A percentile compares a stretch with the other conserved stretches of the same genome.
These are phyloP conservation scores for Sphaeridia pumilis DNA, from an alignment of 2,888 invertebrate genomes.

Conservation along the genomic window DNA sequence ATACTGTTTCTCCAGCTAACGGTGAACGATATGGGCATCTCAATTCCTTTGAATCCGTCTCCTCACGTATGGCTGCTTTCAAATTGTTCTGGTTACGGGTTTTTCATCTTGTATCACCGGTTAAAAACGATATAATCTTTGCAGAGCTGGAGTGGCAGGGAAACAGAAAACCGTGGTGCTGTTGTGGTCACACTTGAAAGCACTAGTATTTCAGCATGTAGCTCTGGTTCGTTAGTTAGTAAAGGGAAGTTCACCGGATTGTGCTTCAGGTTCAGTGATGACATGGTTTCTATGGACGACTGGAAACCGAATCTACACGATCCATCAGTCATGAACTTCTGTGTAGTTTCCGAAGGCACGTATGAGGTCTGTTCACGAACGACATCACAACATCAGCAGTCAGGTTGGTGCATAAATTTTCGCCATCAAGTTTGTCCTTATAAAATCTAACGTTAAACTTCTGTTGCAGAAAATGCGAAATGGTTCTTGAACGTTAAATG, in stretches of 20 bases:
- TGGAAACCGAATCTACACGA: conserved; percentile 87
- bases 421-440: not conserved
- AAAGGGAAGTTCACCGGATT: conserved; percentile 80
- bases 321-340: conserved; percentile 70
- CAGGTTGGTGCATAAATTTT: conserved; percentile 44
- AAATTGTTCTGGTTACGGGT: too few relatives aligned
- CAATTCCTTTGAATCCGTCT: conserved; percentile 75
- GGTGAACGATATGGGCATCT: conserved; percentile 93
- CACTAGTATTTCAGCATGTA: conserved; percentile 91
- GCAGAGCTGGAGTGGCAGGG: conserved; percentile 52
- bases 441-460: not conserved
- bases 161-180: conserved; percentile 72
- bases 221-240: conserved; percentile 88
- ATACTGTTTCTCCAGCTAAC: conserved; percentile 86
- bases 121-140: conserved; percentile 9
- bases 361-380: conserved; percentile 95
- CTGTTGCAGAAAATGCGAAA: conserved; percentile 67
- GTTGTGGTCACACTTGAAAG: conserved; percentile 91
- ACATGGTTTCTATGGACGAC: conserved; percentile 90
- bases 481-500: conserved; percentile 97
- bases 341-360: conserved; percentile 97
- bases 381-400: conserved; percentile 66
- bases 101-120: not conserved
- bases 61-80: conserved; percentile 50
- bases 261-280: conserved; percentile 89